Evolutionary conservation across 1,140 invertebrate species (phyloP).

Genomic region (Acyrthosiphon pisum): DNA sequence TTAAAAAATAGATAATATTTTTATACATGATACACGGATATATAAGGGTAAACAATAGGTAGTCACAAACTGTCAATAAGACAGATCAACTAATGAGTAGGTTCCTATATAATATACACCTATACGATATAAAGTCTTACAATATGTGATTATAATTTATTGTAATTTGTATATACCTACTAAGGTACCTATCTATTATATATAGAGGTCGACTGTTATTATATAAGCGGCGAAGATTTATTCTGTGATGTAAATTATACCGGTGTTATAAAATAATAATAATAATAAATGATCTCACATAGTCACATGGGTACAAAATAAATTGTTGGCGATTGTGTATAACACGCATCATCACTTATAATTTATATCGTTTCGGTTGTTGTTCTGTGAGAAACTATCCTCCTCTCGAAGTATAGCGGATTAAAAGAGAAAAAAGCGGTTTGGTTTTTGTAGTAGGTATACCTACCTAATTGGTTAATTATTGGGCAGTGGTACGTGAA

Average conservation of each 20-base stretch:
- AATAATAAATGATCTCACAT: neutral
- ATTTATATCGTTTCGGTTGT: constrained; percentile 8
- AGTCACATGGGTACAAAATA: neutral
- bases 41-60: neutral
- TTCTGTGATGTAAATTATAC: neutral
- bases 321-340: neutral
- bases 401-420: neutral
- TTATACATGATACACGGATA: neutral
- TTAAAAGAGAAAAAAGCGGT: neutral
- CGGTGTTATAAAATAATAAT: neutral
- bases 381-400: neutral
- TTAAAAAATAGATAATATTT: neutral
- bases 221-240: neutral
- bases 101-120: neutral
- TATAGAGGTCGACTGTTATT: neutral
- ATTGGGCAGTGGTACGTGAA: neutral
- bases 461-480: neutral
- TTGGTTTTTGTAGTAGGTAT: neutral
- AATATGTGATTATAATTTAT: neutral
- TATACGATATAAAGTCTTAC: neutral
- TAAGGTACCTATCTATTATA: neutral
- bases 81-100: too few relatives aligned
- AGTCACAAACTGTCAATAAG: neutral
- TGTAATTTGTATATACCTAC: neutral
- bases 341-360: neutral